Evolutionary conservation across 1,140 invertebrate genomes (phyloP), one percentile per base, ranked within the genome.

Genomic region (Drosophila pseudoobscura): DNA sequence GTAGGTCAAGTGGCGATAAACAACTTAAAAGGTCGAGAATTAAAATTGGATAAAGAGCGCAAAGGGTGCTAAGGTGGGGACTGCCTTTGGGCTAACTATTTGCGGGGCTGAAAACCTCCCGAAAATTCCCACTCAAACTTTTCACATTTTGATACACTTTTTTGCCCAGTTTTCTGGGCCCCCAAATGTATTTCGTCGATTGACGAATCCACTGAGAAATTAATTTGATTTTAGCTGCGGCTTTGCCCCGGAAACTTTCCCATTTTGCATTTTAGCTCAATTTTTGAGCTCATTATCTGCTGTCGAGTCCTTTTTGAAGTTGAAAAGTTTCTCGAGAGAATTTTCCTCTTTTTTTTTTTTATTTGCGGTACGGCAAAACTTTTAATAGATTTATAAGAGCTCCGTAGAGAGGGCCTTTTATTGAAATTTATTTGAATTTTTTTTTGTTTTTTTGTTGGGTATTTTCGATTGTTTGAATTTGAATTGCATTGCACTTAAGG

Each of bases 271-370:
- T 56, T 69, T 50, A 39, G 64, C 44, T 69, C 45, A 69, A 70
- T 69, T 69, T 70, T 70, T 69, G 63, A 70, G 66, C 64, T 70
- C 66, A 70, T 70, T 70, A 70, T 70, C 64, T 57, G 66, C 51
- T 50, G 43, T 35, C 69, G 64, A 65, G 49, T 69, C 69, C 63
- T 53, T 69, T 69, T 69, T 69, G 35, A 69, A 57, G 51, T 69
- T 69, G 45, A 29, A 3, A 69, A 69, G n/a, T 69, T 66, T 57
- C 17, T 43, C 11, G 26, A 17, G 44, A 49, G 24, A 13, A 39
- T 39, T 39, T 39, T 26, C 4, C 5, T 26, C 24, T 4, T 5
- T 26, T 26, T 26, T 24, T 11, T 22, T 46, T 49, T 47, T 64
- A 26, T 60, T 53, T 26, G 44, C 15, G 9, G n/a, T 20, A 20